A percentile compares a stretch with the other conserved stretches of the same genome.
Conservation (phyloP, 2,888 invertebrate genomes). For the Polydrusus pterygomalis region DNA sequence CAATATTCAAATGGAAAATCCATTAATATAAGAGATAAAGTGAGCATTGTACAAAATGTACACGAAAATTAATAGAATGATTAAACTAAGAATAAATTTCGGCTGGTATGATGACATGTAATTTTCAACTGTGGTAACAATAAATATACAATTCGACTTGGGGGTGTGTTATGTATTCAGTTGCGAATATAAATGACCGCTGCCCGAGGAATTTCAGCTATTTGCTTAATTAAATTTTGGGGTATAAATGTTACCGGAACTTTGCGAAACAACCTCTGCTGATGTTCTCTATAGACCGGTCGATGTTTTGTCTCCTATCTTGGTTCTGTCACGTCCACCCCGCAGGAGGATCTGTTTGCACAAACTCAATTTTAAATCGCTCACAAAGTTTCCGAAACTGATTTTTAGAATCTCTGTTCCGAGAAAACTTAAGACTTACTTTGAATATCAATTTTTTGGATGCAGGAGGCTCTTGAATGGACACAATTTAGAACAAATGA, state of each 20-base stretch:
- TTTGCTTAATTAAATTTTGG: conserved; percentile 68
- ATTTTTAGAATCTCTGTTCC: conserved; percentile 37
- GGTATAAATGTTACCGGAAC: conserved; percentile 66
- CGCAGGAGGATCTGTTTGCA: conserved; percentile 39
- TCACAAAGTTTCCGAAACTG: conserved; percentile 27
- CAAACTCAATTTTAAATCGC: conserved; percentile 47
- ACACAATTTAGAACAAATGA: background rate
- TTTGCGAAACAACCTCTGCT: conserved; percentile 57
- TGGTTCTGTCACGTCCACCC: conserved; percentile 35
- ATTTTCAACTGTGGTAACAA: conserved; percentile 60
- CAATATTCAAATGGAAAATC: conserved; percentile 45
- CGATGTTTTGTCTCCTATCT: conserved; percentile 52
- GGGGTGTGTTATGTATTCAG: conserved; percentile 66
- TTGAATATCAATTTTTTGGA: conserved; percentile 61
- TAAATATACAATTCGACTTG: conserved; percentile 62
- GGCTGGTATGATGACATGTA: conserved; percentile 58
- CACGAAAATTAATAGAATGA: conserved; percentile 53
- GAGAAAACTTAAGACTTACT: conserved; percentile 59
- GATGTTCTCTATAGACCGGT: conserved; percentile 38
- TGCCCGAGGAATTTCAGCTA: conserved; percentile 67
- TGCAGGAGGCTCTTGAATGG: background rate
- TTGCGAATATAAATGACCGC: conserved; percentile 67
- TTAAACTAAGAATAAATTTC: conserved; percentile 58
- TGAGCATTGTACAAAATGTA: conserved; percentile 49
- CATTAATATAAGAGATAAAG: conserved; percentile 48